phyloP scores from a whole-genome alignment of 1,140 invertebrate species.

The Ectropis grisescens region DNA sequence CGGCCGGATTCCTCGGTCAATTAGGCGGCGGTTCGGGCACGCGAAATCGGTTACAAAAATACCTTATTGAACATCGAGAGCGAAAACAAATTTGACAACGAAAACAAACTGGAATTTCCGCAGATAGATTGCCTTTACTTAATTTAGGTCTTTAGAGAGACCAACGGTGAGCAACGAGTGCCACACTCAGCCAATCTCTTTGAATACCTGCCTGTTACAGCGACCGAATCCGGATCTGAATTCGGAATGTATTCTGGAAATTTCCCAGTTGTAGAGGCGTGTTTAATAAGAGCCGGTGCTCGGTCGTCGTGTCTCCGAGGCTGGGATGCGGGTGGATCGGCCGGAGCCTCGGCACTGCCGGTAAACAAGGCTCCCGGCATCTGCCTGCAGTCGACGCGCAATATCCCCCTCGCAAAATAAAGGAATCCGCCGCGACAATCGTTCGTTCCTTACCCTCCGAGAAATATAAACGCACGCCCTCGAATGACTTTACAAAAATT shows the following conservation, averaged over 20 bases:
- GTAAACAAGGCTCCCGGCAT: slow-evolving; percentile 44
- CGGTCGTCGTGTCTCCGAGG: slow-evolving; percentile 21
- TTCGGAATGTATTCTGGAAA: too few species aligned
- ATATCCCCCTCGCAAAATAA: slow-evolving; percentile 65
- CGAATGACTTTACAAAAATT: slow-evolving; percentile 69
- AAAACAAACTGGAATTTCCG: too few species aligned
- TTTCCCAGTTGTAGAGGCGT: slow-evolving; percentile 2
- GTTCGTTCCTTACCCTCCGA: slow-evolving; percentile 58
- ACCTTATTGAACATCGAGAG: too few species aligned
- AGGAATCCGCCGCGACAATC: slow-evolving; percentile 57
- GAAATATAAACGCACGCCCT: slow-evolving; percentile 65
- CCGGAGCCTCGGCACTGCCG: slow-evolving; percentile 21
- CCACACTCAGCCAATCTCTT: too few species aligned
- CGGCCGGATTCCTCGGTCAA: not conserved
- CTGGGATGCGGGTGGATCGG: slow-evolving; percentile 37
- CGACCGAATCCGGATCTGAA: too few species aligned
- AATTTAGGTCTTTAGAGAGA: too few species aligned
- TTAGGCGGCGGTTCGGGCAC: too few species aligned
- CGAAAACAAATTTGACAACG: too few species aligned
- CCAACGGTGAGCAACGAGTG: too few species aligned
- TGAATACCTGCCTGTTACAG: too few species aligned
- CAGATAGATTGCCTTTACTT: too few species aligned
- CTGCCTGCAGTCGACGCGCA: slow-evolving; percentile 62
- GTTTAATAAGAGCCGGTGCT: slow-evolving; percentile 29
- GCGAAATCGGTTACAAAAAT: too few species aligned